Conservation (phyloP, 2,888 invertebrate genomes). For the Chaetoderma sp. region DNA sequence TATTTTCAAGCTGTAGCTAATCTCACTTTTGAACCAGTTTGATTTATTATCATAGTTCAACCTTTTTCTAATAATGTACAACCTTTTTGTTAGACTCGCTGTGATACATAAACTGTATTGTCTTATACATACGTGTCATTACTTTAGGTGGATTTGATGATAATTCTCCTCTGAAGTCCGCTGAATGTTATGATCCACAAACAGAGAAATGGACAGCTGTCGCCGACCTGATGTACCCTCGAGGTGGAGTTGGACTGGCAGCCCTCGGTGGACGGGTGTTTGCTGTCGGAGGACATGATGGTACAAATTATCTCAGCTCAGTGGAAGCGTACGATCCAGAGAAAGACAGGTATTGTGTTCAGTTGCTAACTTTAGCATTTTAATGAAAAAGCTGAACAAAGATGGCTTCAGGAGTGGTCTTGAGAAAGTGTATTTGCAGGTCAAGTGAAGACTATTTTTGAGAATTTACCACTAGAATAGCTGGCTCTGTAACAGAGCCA, state of each 20-base stretch:
- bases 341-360: slow-evolving; percentile 68
- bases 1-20: too few species aligned
- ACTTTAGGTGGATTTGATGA: slow-evolving; percentile 73
- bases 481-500: not conserved
- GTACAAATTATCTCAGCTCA: slow-evolving; percentile 70
- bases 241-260: slow-evolving; percentile 70
- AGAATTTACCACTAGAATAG: too few species aligned
- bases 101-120: too few species aligned
- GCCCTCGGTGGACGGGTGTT: slow-evolving; percentile 67
- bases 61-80: too few species aligned
- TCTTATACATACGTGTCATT: too few species aligned
- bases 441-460: not conserved
- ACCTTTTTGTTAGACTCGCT: too few species aligned
- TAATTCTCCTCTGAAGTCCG: slow-evolving; percentile 70
- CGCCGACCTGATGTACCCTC: slow-evolving; percentile 64
- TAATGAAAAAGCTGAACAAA: not conserved
- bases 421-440: not conserved
- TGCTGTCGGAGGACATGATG: slow-evolving; percentile 73
- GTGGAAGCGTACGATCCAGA: slow-evolving; percentile 71
- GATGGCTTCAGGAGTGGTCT: not conserved
- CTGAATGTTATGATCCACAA: slow-evolving; percentile 68
- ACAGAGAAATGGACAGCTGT: slow-evolving; percentile 66
- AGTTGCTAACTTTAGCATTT: too few species aligned
- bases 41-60: too few species aligned
- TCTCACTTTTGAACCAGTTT: too few species aligned